Conservation (phyloP, 2,797 vertebrate genomes). For the Ibycter americanus region DNA sequence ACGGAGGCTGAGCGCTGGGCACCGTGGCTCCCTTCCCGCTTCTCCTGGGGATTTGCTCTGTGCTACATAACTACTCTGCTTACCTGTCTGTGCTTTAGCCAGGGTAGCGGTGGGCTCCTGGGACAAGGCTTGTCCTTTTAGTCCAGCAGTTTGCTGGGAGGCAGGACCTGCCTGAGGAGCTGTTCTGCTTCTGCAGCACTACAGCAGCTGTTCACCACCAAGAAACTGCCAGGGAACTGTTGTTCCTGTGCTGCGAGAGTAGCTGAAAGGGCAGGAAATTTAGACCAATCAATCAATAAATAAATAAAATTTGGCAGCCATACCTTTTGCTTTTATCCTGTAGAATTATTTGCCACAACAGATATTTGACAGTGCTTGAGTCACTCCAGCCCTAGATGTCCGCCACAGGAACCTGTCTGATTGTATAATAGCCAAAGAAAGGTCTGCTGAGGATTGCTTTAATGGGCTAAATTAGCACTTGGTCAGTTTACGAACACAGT, state of each 20-base stretch:
- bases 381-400: not conserved
- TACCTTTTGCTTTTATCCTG: not conserved
- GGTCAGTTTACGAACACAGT: not conserved
- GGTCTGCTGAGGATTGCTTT: not conserved
- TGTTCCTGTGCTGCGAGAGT: not conserved
- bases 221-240: not conserved
- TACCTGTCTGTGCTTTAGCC: not conserved
- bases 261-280: not conserved
- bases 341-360: not conserved
- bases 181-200: not conserved
- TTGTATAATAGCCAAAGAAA: not conserved
- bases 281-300: not conserved
- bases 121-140: not conserved
- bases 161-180: not conserved
- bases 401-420: not conserved
- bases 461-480: not conserved
- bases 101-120: not conserved
- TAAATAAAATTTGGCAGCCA: not conserved
- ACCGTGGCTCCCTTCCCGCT: not conserved
- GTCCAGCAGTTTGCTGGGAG: not conserved
- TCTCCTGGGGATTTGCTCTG: not conserved
- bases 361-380: not conserved
- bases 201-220: not conserved
- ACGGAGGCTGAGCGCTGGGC: rapidly evolving
- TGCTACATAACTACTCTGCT: not conserved